Conservation (phyloP, 2,888 invertebrate genomes). For the Dermolepida albohirtum region DNA sequence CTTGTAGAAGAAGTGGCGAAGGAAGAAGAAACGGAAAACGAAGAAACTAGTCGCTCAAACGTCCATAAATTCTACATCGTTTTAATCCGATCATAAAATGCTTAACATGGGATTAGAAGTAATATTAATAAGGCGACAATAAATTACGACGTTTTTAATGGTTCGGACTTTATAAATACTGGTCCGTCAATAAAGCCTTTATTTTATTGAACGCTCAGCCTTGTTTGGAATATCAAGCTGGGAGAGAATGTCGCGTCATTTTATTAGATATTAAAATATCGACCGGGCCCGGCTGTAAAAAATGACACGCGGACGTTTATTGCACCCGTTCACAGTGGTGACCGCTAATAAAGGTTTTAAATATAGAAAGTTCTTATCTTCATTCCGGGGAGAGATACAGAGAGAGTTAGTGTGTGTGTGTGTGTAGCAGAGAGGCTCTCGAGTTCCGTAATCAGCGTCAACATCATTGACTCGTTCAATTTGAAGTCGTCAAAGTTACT, state of each 20-base stretch:
- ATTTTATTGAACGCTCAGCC: slow-evolving; percentile 55
- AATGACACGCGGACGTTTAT: slow-evolving; percentile 60
- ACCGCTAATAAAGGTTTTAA: slow-evolving; percentile 43
- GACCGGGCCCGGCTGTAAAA: slow-evolving; percentile 57
- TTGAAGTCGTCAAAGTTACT: too few relatives aligned
- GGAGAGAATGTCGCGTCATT: slow-evolving; percentile 58
- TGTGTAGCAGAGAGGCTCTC: too few relatives aligned
- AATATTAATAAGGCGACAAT: slow-evolving; percentile 49
- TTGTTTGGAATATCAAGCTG: slow-evolving; percentile 60
- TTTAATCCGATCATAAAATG: slow-evolving; percentile 46
- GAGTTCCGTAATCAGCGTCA: too few relatives aligned
- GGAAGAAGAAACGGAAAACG: too few relatives aligned
- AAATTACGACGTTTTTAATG: slow-evolving; percentile 52
- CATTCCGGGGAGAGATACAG: slow-evolving; percentile 1
- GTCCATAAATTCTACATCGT: slow-evolving; percentile 28
- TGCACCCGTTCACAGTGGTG: slow-evolving; percentile 47
- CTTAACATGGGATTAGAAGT: slow-evolving; percentile 48
- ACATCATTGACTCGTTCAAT: too few relatives aligned
- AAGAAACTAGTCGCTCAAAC: background rate
- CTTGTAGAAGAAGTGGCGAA: too few relatives aligned
- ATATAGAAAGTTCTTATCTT: slow-evolving; percentile 41
- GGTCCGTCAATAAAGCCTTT: slow-evolving; percentile 56
- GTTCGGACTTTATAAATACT: slow-evolving; percentile 49
- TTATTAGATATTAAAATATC: slow-evolving; percentile 64
- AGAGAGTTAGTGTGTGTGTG: too few relatives aligned